Percentiles rank a stretch among this genome's conserved stretches.
These are phyloP conservation scores for Podilymbus podiceps DNA, from an alignment of 2,113 vertebrate species.

Conservation along the genomic window DNA sequence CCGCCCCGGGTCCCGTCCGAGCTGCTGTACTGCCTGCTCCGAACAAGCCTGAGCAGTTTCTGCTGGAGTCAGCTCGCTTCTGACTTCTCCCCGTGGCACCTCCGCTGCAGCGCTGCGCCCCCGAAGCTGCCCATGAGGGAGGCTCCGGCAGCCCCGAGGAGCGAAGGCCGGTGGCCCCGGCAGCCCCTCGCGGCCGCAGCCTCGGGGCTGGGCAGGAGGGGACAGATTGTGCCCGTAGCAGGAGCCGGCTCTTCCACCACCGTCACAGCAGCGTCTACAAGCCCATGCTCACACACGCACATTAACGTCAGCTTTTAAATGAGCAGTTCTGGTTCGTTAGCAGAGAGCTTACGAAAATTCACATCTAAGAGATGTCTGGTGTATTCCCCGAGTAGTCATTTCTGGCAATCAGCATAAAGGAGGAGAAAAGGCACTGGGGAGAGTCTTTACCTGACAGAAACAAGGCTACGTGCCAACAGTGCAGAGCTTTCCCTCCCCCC, in stretches of 20 bases:
- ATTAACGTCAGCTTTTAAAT: neutral
- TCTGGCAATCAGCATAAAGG: neutral
- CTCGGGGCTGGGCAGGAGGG: neutral
- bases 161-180: neutral
- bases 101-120: neutral
- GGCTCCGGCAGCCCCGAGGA: fast-evolving
- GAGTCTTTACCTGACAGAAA: neutral
- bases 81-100: neutral
- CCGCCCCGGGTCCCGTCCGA: neutral
- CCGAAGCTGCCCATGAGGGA: neutral
- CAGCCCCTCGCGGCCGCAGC: neutral
- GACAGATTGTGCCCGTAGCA: neutral
- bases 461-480: neutral
- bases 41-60: neutral
- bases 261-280: fast-evolving
- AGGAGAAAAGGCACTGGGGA: neutral
- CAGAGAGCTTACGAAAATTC: neutral
- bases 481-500: neutral
- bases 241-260: neutral
- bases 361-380: neutral
- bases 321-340: neutral
- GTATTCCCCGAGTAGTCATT: neutral
- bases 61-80: fast-evolving
- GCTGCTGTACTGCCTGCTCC: neutral
- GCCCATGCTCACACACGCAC: neutral